These are phyloP conservation scores for Botia kubotai DNA, from an alignment of 2,797 vertebrate species.

Conservation along the genomic window DNA sequence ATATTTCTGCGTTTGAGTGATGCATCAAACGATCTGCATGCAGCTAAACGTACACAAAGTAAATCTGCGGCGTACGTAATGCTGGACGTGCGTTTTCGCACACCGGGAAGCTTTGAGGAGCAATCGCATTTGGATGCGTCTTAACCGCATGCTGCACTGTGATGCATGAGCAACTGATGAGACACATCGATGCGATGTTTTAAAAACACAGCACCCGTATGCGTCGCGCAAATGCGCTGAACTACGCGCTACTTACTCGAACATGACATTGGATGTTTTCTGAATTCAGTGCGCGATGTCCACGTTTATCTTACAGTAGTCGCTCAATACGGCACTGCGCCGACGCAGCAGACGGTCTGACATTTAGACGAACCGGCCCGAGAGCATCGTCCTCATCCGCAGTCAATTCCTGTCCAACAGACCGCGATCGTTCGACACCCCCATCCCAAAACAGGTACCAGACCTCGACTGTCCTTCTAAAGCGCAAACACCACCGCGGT, in stretches of 20 bases:
- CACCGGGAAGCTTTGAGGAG: not conserved
- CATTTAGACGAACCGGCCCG: slow-evolving; percentile 35
- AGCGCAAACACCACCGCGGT: slow-evolving; percentile 66
- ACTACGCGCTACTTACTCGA: slow-evolving; percentile 77
- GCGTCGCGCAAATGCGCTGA: not conserved
- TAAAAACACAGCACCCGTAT: not conserved
- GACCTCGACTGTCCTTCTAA: slow-evolving; percentile 56
- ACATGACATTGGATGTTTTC: slow-evolving; percentile 77
- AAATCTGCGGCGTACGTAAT: not conserved
- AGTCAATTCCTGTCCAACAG: slow-evolving; percentile 56
- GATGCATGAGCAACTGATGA: slow-evolving; percentile 11
- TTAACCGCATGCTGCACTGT: not conserved
- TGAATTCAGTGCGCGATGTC: slow-evolving; percentile 55
- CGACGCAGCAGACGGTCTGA: slow-evolving; percentile 53
- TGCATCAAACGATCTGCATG: not conserved
- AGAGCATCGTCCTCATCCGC: slow-evolving; percentile 30
- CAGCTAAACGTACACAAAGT: not conserved
- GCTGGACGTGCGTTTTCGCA: slow-evolving; percentile 9
- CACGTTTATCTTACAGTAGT: slow-evolving; percentile 36
- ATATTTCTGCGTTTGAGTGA: not conserved
- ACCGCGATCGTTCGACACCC: slow-evolving; percentile 44
- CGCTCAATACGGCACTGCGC: slow-evolving; percentile 57
- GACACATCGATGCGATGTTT: not conserved
- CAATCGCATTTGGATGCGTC: not conserved
- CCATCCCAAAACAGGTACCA: slow-evolving; percentile 56